Conservation (phyloP, 2,888 invertebrate species). For the Syrphus vitripennis region DNA sequence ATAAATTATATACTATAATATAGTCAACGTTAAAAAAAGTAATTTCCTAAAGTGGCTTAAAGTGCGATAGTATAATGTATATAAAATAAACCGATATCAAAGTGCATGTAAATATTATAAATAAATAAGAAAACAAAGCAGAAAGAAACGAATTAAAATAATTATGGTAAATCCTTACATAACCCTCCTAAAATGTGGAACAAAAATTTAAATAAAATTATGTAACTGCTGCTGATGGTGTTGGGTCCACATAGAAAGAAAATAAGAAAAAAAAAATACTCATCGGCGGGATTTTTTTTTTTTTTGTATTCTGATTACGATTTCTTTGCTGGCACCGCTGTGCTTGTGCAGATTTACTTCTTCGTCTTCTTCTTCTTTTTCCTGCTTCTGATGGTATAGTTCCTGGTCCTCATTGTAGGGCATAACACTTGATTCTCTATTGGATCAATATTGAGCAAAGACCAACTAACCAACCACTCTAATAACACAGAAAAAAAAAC, state of each 20-base stretch:
- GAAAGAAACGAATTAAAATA: slow-evolving; percentile 6
- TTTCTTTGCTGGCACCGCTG: slow-evolving; percentile 16
- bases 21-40: not conserved
- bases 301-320: not conserved
- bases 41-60: slow-evolving; percentile 64
- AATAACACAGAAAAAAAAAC: not conserved
- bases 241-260: slow-evolving; percentile 45
- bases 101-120: slow-evolving; percentile 50
- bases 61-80: slow-evolving; percentile 8
- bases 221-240: slow-evolving; percentile 58
- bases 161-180: slow-evolving; percentile 64
- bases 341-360: slow-evolving; percentile 58
- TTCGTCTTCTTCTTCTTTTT: slow-evolving; percentile 19
- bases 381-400: not conserved
- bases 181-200: slow-evolving; percentile 52
- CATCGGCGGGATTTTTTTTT: slow-evolving; percentile 48
- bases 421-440: slow-evolving; percentile 27
- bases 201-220: slow-evolving; percentile 64
- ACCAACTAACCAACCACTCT: slow-evolving; percentile 9
- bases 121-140: not conserved
- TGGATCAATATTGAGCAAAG: slow-evolving; percentile 59
- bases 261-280: slow-evolving; percentile 15
- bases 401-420: slow-evolving; percentile 11
- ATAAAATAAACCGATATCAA: slow-evolving; percentile 30
- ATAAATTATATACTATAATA: not conserved